Conservation (phyloP, 92 coral and sea anemone species). For the Siderastrea radians region DNA sequence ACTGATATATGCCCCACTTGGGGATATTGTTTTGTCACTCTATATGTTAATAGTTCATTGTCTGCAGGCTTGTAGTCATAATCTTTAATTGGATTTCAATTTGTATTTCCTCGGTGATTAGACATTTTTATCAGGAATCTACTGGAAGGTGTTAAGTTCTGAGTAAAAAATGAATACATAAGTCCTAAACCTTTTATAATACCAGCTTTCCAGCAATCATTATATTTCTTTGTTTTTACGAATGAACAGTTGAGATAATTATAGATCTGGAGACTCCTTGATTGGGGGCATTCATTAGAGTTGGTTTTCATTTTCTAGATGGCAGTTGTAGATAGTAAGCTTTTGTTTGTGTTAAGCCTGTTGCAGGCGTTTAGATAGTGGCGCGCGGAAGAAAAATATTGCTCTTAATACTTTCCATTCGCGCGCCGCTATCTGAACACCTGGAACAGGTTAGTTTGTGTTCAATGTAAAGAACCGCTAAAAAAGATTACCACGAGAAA, state of each 20-base stretch:
- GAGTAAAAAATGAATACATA: not conserved
- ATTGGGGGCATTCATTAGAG: not conserved
- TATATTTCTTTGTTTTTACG: not conserved
- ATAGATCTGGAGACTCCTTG: not conserved
- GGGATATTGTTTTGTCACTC: not conserved
- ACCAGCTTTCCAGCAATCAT: not conserved
- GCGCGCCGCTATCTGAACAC: too few species aligned
- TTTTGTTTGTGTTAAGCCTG: too few species aligned
- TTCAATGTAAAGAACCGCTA: too few species aligned
- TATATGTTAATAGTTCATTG: not conserved
- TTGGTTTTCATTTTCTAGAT: too few species aligned
- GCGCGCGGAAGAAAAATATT: too few species aligned
- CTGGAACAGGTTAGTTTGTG: too few species aligned
- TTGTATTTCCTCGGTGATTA: conserved; percentile 27
- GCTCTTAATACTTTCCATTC: too few species aligned
- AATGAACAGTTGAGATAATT: not conserved
- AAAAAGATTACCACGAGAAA: too few species aligned
- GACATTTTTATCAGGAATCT: not conserved
- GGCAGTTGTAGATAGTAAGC: too few species aligned
- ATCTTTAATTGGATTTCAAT: not conserved
- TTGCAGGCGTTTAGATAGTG: too few species aligned
- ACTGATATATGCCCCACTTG: not conserved
- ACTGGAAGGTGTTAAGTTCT: not conserved
- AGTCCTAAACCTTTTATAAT: not conserved
- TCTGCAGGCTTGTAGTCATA: not conserved